Evolutionary conservation across 2,113 vertebrate genomes (phyloP), one percentile per base, ranked within the genome.

Genomic region (Setophaga coronata): DNA sequence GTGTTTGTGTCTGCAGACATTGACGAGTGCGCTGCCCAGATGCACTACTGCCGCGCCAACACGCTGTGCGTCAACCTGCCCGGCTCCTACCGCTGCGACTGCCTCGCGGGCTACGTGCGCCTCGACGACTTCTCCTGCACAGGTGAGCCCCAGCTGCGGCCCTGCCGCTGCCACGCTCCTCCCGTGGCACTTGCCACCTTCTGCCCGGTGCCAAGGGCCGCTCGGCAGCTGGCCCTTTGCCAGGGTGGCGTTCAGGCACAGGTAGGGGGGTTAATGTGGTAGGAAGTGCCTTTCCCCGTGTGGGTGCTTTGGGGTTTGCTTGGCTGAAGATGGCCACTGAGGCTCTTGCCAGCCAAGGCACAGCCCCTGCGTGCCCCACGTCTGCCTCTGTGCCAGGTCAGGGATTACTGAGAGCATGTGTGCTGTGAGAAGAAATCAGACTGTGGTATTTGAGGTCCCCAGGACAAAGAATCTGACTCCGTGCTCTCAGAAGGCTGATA

Each of bases 101-200:
- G 99, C 51, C 94, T 99, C 34, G 73, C 97, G 28, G 99, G 99
- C 7, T 99, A 99, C 45, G 98, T 98, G 81, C 98, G 99, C 7
- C 98, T 99, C 83, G 99, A 99, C 57, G 99, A 99, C 86, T 99
- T 99, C 97, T 99, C 99, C 86, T 99, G 99, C 90, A 99, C 99
- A 60, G 99, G 99, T 99, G 97, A 85, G 98, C 34, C n/a, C 23
- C 45, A 9, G 20, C 12, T 14, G 1, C 8, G 60, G 4, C 43
- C 45, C 1, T 6, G 31, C 7, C 12, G 2, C 12, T 6, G 5
- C 45, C 18, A 6, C 3, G 4, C 34, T 9, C 18, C 10, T 25
- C 60, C 33, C 38, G n/a, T 29, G 9, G 21, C 2, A 20, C 0
- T 31, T 31, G 1, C 14, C 17, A 7, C 2, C 50, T 34, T 17